A percentile compares a stretch with the other conserved stretches of the same genome.
Evolutionary conservation across 2,888 invertebrate genomes (phyloP).

Genomic region (Thecocarcelia acutangulata): DNA sequence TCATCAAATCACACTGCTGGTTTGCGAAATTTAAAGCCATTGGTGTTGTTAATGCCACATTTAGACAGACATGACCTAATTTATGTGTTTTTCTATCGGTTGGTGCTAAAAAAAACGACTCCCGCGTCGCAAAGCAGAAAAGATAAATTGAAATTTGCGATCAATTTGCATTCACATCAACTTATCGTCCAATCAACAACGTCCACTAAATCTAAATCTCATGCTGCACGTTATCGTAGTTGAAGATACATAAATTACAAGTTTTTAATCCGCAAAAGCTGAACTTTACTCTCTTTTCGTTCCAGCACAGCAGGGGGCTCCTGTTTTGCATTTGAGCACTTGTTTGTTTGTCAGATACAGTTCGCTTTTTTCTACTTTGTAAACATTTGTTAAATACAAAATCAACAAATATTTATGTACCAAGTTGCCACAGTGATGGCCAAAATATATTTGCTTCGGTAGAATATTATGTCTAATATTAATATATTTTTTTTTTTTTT

Average conservation of each 20-base stretch:
- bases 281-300: slow-evolving; percentile 22
- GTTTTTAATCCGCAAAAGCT: slow-evolving; percentile 24
- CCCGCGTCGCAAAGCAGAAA: slow-evolving; percentile 12
- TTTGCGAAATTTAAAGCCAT: background rate
- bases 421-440: slow-evolving; percentile 2
- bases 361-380: slow-evolving; percentile 13
- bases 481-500: too few relatives aligned
- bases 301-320: slow-evolving; percentile 49
- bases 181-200: slow-evolving; percentile 54
- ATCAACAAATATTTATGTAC: slow-evolving; percentile 6
- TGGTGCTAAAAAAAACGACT: slow-evolving; percentile 3
- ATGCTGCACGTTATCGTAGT: slow-evolving; percentile 44
- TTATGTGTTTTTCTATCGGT: background rate
- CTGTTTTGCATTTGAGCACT: slow-evolving; percentile 44
- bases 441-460: too few relatives aligned
- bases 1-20: background rate
- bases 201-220: slow-evolving; percentile 44
- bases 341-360: slow-evolving; percentile 20
- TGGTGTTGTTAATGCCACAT: background rate
- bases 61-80: slow-evolving; percentile 15
- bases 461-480: too few relatives aligned
- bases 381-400: slow-evolving; percentile 42
- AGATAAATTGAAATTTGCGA: slow-evolving; percentile 38
- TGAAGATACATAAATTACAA: slow-evolving; percentile 48
- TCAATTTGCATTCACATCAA: slow-evolving; percentile 47